Evolutionary conservation across 2,888 invertebrate species (phyloP).

Genomic region (Drosophila dives): DNA sequence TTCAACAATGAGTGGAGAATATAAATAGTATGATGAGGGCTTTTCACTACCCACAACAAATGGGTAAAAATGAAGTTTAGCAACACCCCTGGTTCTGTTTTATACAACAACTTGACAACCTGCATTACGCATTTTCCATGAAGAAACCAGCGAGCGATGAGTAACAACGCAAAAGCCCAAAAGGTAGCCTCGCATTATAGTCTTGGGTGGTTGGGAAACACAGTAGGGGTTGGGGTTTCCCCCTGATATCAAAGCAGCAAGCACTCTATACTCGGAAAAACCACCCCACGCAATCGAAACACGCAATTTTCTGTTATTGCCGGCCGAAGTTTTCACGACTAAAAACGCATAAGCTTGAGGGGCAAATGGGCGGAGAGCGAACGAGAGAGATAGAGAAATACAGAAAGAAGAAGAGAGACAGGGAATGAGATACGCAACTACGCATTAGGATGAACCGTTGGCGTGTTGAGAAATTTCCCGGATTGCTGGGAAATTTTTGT

Average conservation of each 20-base stretch:
- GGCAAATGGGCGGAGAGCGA: constrained; percentile 19
- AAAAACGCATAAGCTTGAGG: constrained; percentile 46
- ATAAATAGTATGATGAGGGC: background rate
- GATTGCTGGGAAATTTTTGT: constrained; percentile 30
- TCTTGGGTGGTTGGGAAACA: constrained; percentile 54
- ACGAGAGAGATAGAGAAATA: background rate
- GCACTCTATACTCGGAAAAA: constrained; percentile 22
- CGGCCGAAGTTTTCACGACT: constrained; percentile 51
- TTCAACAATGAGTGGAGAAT: constrained; percentile 20
- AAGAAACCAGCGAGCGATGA: constrained; percentile 13
- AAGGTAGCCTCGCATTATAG: constrained; percentile 23
- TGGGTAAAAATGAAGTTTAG: background rate
- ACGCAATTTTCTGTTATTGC: constrained; percentile 73
- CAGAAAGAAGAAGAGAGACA: background rate
- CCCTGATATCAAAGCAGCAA: background rate
- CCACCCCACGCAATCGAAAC: constrained; percentile 53
- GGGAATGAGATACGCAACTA: constrained; percentile 27
- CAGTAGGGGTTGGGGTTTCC: constrained; percentile 33
- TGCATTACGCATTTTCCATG: constrained; percentile 50
- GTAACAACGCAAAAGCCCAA: constrained; percentile 55
- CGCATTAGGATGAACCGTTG: constrained; percentile 39
- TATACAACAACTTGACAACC: constrained; percentile 32
- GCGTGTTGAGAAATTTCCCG: constrained; percentile 53
- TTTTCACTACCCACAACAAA: background rate
- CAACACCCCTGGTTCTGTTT: constrained; percentile 12